Percentiles rank a stretch among this genome's conserved stretches.
These are phyloP conservation scores for Lucilia sericata DNA, from an alignment of 1,140 invertebrate species.

Conservation along the genomic window DNA sequence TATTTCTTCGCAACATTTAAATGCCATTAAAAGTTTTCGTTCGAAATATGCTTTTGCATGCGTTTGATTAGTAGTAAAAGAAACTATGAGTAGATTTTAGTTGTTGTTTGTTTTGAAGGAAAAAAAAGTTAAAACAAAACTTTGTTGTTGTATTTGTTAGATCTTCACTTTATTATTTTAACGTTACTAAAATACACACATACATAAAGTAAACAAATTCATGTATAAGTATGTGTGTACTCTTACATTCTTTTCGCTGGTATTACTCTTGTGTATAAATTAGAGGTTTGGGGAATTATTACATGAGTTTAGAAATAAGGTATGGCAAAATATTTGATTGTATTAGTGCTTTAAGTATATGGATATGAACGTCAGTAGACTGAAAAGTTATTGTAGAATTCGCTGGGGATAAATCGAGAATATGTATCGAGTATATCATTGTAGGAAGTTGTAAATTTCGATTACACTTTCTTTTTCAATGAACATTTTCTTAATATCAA, in stretches of 20 bases:
- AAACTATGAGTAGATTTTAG: background rate
- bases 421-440: no score
- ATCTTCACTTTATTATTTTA: background rate
- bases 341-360: background rate
- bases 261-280: background rate
- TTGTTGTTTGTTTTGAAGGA: background rate
- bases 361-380: no score
- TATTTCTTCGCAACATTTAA: slow-evolving; percentile 39
- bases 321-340: background rate
- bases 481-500: no score
- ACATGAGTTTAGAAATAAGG: background rate
- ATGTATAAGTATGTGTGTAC: no score
- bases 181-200: no score
- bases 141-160: background rate
- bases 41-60: slow-evolving; percentile 39
- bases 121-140: background rate
- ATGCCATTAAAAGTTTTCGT: slow-evolving; percentile 40
- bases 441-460: no score
- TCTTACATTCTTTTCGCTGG: background rate
- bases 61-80: background rate
- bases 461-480: no score
- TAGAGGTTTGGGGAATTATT: background rate
- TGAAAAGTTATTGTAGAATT: no score
- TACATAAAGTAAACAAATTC: no score
- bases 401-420: no score